Evolutionary conservation across 2,797 vertebrate genomes (phyloP), one percentile per base, ranked within the genome.

Genomic region (Schizothorax lantsangensis): DNA sequence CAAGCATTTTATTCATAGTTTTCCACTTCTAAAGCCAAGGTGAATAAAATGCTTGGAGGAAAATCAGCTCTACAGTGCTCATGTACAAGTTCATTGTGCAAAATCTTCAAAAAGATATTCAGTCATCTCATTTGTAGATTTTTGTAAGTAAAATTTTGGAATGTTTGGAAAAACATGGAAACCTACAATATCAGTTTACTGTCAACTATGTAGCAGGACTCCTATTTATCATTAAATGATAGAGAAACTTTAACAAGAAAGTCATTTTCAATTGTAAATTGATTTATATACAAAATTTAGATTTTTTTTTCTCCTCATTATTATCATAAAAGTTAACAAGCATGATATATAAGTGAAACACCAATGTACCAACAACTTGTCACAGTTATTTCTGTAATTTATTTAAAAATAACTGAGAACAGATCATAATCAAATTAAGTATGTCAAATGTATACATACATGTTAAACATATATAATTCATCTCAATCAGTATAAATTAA

Each of bases 91-190:
- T n/a, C 21, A 52, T 17, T 45, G 64, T 45, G 59, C 6, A 72
- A 72, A 40, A 54, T 23, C 80, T 68, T 81, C 43, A 64, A 3
- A 68, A 33, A 49, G 33, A 68, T 66, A 69, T 68, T 69, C 17
- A 81, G 62, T 49, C 5, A 38, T 36, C 43, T 69, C 6, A 47
- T 79, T 43, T 17, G 36, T 43, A 62, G 14, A 57, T 43, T 14
- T 79, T 11, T 14, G 21, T 54, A 36, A 21, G 12, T 79, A 40
- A 17, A 0, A 78, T 38, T 57, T 26, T 19, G 8, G 1, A 30
- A 49, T 17, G 7, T 43, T 43, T 79, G 2, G 12, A 40, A 23
- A 59, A 23, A 40, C 6, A 40, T 2, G 64, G 5, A 30, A 43
- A 79, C 19, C 4, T 12, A n/a, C 1, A 9, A n/a, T 26, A 54